phyloP scores from a whole-genome alignment of 2,888 invertebrate genomes.

The Lithophane leautieri region DNA sequence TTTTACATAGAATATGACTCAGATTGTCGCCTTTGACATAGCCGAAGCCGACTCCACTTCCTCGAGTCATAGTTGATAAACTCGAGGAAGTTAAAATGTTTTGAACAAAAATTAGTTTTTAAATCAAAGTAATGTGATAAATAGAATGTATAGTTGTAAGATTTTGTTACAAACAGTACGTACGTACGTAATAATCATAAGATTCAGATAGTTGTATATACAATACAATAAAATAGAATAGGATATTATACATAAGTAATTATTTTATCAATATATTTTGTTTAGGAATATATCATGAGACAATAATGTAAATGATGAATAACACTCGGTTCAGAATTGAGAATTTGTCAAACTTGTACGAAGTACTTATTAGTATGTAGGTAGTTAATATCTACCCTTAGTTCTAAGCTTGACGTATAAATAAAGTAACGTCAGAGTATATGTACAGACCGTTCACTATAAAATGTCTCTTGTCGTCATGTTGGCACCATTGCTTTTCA shows the following conservation, averaged over 20 bases:
- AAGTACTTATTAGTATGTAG: background rate
- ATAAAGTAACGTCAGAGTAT: too few relatives aligned
- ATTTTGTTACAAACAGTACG: slow-evolving; percentile 20
- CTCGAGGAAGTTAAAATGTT: slow-evolving; percentile 1
- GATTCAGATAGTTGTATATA: background rate
- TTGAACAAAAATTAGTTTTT: slow-evolving; percentile 13
- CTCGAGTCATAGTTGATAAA: background rate
- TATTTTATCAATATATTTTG: background rate
- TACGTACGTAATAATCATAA: background rate
- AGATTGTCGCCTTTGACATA: background rate
- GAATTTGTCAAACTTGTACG: background rate
- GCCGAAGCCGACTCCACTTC: background rate
- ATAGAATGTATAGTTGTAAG: slow-evolving; percentile 20
- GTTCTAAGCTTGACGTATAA: too few relatives aligned
- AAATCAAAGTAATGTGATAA: slow-evolving; percentile 37
- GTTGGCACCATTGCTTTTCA: too few relatives aligned
- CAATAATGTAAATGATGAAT: too few relatives aligned
- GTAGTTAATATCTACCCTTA: too few relatives aligned
- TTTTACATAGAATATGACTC: background rate
- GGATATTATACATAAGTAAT: background rate
- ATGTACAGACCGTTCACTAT: too few relatives aligned
- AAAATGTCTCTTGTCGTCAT: too few relatives aligned
- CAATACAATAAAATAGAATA: slow-evolving; percentile 9
- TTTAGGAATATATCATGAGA: too few relatives aligned
- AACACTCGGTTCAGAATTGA: too few relatives aligned